Evolutionary conservation across 1,140 invertebrate genomes (phyloP), one percentile per base, ranked within the genome.

Genomic region (Drosophila takahashii): DNA sequence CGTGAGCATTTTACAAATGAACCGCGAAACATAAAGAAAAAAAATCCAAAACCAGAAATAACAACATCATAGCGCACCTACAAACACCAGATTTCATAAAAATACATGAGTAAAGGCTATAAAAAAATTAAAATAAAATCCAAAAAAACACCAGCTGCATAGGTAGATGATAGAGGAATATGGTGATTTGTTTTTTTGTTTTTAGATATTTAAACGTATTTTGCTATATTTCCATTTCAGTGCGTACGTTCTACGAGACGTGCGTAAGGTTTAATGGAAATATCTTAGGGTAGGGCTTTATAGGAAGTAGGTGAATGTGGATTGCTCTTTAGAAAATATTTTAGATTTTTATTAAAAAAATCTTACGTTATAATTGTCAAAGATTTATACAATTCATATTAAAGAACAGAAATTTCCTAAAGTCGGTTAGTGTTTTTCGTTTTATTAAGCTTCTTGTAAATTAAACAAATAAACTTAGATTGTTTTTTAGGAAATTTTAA

Each of bases 101-200:
- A 83, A 62, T 70, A 74, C 72, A 80, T 57, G 58, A 50, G 44
- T 51, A 44, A 44, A 67, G 79, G 53, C 78, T 70, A 77, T 79
- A 81, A 79, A 89, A 67, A 89, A 89, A 79, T 76, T 74, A 74
- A 89, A 89, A 77, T 79, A 79, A 87, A 81, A 81, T 79, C 26
- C 65, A 70, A 45, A 76, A 45, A 34, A 52, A 16, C 15, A 59
- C 45, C 42, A 70, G 67, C 62, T 57, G 62, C 51, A 60, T 54
- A 42, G 39, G 22, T 27, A 16, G 3, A 32, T 11, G 29, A 8
- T 32, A 2, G 27, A 32, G 29, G 4, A 26, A 9, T 13, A n/a
- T 50, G 56, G n/a, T 16, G 10, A n/a, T n/a, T n/a, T n/a, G n/a
- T n/a, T n/a, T 41, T 29, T 56, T 76, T 71, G 37, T 18, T 41